Conservation (phyloP, 2,797 vertebrate species). For the Mionectes olivaceus region DNA sequence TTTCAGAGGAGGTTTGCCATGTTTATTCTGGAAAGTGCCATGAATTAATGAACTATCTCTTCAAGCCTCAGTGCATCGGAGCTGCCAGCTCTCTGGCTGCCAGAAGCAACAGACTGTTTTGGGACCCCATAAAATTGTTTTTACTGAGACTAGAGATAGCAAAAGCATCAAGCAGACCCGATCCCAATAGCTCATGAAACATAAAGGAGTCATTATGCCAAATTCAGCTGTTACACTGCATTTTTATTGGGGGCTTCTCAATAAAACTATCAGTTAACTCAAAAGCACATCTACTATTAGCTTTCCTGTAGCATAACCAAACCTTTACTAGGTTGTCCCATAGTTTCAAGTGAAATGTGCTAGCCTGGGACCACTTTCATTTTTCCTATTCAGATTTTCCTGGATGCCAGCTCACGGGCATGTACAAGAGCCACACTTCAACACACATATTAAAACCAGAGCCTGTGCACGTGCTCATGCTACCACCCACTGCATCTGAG, state of each 20-base stretch:
- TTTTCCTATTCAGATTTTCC: not conserved
- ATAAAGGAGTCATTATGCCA: slow-evolving; percentile 50
- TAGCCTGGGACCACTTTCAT: not conserved
- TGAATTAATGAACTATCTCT: slow-evolving; percentile 72
- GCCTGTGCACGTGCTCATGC: not conserved
- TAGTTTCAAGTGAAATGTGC: not conserved
- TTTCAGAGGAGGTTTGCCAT: slow-evolving; percentile 65
- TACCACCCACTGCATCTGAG: not conserved
- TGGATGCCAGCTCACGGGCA: not conserved
- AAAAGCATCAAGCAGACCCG: slow-evolving; percentile 35
- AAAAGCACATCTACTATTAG: not conserved
- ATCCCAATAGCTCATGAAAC: slow-evolving; percentile 21
- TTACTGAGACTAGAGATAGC: slow-evolving; percentile 49
- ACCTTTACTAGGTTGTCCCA: not conserved
- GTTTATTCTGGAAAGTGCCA: slow-evolving; percentile 70
- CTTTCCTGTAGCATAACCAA: not conserved
- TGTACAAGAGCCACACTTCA: not conserved
- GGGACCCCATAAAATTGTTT: slow-evolving; percentile 61
- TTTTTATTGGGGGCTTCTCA: not conserved
- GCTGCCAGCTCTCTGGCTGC: slow-evolving; percentile 53
- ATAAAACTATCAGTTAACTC: not conserved
- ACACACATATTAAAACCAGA: not conserved
- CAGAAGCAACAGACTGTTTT: slow-evolving; percentile 64
- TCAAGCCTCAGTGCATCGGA: slow-evolving; percentile 39
- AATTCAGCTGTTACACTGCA: not conserved